Conservation (phyloP, 2,797 vertebrate species). For the Alosa sapidissima region DNA sequence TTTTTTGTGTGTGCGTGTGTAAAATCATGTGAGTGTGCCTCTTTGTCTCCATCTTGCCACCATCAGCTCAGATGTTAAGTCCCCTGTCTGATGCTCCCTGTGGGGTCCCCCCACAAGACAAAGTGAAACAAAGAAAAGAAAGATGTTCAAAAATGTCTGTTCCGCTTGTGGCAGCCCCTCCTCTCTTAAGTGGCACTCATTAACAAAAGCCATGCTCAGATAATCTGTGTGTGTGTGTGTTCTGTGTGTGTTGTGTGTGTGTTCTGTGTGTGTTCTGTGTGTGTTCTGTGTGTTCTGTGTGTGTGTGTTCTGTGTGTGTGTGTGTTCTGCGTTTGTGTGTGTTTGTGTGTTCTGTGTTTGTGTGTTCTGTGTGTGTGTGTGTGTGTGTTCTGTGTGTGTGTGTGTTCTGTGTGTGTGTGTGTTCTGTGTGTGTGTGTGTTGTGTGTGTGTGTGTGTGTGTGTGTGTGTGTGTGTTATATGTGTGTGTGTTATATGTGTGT, state of each 20-base stretch:
- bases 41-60: not conserved
- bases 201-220: constrained; percentile 47
- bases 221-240: constrained; percentile 33
- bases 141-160: not conserved
- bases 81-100: not conserved
- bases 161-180: not conserved
- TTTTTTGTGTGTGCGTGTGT: constrained; percentile 28
- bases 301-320: constrained; percentile 41
- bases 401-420: no score
- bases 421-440: no score
- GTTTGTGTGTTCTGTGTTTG: constrained; percentile 45
- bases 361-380: no score
- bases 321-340: constrained; percentile 44
- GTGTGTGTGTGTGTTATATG: no score
- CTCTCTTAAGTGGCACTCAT: constrained; percentile 36
- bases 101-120: not conserved
- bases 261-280: constrained; percentile 9
- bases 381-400: no score
- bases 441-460: no score
- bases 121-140: not conserved
- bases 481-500: no score
- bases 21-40: constrained; percentile 38
- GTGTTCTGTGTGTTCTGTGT: constrained; percentile 41
- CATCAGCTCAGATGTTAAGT: constrained; percentile 59
- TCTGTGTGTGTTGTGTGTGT: not conserved